Evolutionary conservation across 2,113 vertebrate species (phyloP), one percentile per base, ranked within the genome.

Genomic region (Istiophorus platypterus): DNA sequence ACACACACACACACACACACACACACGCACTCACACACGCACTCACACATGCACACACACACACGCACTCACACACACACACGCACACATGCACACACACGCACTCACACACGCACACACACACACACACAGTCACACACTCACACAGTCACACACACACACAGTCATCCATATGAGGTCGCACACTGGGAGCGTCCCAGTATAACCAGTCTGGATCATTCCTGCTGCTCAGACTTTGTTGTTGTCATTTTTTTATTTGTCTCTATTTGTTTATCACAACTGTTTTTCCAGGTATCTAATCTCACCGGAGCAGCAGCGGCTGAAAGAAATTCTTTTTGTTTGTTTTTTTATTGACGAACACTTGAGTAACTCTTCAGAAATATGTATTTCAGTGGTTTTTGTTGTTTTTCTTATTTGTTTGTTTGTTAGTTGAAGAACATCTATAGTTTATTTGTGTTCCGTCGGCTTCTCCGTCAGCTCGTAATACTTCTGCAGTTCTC

Each of bases 361-460:
- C 39, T 41, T 15, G 14, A 64, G 26, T 75, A 66, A 29, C 20
- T 62, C 37, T 47, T 70, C 24, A 39, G n/a, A 64, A 62, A 49
- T 39, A 56, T 52, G 15, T 18, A 26, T 52, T 52, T 42, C 39
- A 27, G 8, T n/a, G 18, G 2, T 24, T 10, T 27, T 24, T 5
- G 15, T 14, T n/a, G 18, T 6, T 24, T 10, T 27, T 24, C 2
- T 24, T 14, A 34, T 7, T 22, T 6, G 7, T 39, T 39, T 9
- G 37, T 10, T 13, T 13, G 20, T 2, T 31, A 31, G 41, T 17
- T 7, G 47, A 51, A 3, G 20, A 67, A 15, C n/a, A 61, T 70
- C 4, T 81, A 68, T 37, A 81, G 63, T 69, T 13, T 27, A 41
- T 67, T 34, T 76, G 20, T 47, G 31, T 67, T 85, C 67, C 62